These are phyloP conservation scores for Gambelia wislizenii DNA, from an alignment of 2,797 vertebrate species.

Conservation along the genomic window DNA sequence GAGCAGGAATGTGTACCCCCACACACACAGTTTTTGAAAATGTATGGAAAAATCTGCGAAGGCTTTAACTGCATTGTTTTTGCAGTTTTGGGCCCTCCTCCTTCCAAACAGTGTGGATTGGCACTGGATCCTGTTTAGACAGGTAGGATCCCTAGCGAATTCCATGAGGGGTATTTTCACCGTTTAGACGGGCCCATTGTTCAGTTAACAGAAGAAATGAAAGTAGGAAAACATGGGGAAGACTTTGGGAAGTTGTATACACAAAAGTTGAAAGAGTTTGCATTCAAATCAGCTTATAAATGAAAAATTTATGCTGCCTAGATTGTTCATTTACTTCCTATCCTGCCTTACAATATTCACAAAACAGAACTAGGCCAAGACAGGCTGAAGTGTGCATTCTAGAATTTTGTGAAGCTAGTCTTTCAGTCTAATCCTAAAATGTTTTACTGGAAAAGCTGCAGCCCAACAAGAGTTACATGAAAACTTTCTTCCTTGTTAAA, in stretches of 20 bases:
- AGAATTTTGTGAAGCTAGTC: not conserved
- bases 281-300: not conserved
- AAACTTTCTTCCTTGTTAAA: not conserved
- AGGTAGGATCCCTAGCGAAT: too few species aligned
- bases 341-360: not conserved
- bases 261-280: not conserved
- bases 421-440: not conserved
- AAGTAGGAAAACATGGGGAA: conserved; percentile 9
- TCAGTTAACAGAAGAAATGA: conserved; percentile 15
- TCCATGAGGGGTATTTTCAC: too few species aligned
- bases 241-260: not conserved
- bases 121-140: too few species aligned
- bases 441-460: not conserved
- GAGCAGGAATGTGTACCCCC: too few species aligned
- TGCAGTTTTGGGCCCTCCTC: too few species aligned
- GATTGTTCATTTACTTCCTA: too few species aligned
- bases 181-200: too few species aligned
- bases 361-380: not conserved
- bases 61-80: too few species aligned
- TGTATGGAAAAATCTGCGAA: too few species aligned
- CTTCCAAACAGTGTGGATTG: too few species aligned
- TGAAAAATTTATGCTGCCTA: too few species aligned
- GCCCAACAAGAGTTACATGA: not conserved
- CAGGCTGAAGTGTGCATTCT: not conserved
- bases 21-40: too few species aligned